Percentiles rank a stretch among this genome's conserved stretches.
phyloP scores from a whole-genome alignment of 2,888 invertebrate genomes.

The Apotomis capreana region DNA sequence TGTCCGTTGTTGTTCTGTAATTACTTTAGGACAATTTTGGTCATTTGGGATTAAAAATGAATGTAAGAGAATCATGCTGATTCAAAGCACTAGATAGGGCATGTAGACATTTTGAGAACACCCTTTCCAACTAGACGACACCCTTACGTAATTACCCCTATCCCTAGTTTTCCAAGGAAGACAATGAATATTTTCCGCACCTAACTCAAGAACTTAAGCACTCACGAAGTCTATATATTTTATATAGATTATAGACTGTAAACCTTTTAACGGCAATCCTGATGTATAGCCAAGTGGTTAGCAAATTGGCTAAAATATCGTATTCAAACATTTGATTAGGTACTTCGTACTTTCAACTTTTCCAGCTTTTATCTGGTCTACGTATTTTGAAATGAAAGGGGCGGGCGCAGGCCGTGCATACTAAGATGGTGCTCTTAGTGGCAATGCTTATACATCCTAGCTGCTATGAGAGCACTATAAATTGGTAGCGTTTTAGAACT shows the following conservation, averaged over 20 bases:
- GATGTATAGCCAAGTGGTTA: slow-evolving; percentile 14
- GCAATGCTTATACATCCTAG: slow-evolving; percentile 16
- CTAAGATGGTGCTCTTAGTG: slow-evolving; percentile 59
- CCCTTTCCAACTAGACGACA: too few relatives aligned
- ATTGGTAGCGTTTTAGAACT: not conserved
- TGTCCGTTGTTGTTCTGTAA: too few relatives aligned
- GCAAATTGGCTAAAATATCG: slow-evolving; percentile 29
- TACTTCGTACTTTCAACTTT: slow-evolving; percentile 43
- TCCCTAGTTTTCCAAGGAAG: too few relatives aligned
- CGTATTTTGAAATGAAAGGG: slow-evolving; percentile 69
- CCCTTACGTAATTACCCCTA: too few relatives aligned
- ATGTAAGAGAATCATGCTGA: too few relatives aligned
- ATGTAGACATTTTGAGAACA: too few relatives aligned
- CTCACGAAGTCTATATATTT: not conserved
- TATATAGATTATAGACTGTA: slow-evolving; percentile 5
- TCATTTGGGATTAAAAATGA: too few relatives aligned
- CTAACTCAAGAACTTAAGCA: not conserved
- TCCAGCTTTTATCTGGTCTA: slow-evolving; percentile 50
- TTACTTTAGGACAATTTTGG: too few relatives aligned
- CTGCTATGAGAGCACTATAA: not conserved
- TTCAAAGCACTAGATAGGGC: too few relatives aligned
- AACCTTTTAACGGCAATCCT: slow-evolving; percentile 16
- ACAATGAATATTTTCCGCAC: too few relatives aligned
- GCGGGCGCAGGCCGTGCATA: slow-evolving; percentile 64
- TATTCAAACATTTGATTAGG: slow-evolving; percentile 22